Conservation (phyloP, 2,888 invertebrate species). For the Peribatodes rhomboidaria region DNA sequence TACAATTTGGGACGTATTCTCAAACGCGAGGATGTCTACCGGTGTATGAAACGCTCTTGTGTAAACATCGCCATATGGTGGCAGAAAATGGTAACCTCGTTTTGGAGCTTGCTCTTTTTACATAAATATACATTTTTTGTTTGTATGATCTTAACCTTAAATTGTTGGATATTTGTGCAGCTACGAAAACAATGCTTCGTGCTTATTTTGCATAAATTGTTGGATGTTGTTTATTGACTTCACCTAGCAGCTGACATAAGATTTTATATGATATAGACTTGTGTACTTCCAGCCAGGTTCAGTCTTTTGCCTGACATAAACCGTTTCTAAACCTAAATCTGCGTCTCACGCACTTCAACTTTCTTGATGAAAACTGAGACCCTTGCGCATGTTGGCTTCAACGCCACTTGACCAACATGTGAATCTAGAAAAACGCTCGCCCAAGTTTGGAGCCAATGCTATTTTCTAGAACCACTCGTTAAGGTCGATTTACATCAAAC, state of each 20-base stretch:
- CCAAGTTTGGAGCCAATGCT: no score
- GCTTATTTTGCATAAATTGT: background rate
- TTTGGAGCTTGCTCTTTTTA: slow-evolving; percentile 26
- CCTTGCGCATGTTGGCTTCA: no score
- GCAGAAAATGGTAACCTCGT: slow-evolving; percentile 54
- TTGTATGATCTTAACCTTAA: slow-evolving; percentile 19
- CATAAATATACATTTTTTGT: slow-evolving; percentile 37
- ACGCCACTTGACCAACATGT: no score
- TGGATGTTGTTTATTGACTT: background rate
- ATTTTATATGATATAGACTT: no score
- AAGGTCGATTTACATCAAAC: no score
- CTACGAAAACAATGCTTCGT: background rate
- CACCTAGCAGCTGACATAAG: background rate
- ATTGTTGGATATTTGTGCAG: background rate
- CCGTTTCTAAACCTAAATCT: no score
- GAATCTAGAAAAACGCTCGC: no score
- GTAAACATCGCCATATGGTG: slow-evolving; percentile 59
- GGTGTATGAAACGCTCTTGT: slow-evolving; percentile 44
- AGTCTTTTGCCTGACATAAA: no score
- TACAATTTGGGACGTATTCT: slow-evolving; percentile 43
- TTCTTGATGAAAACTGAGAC: no score
- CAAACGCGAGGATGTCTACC: slow-evolving; percentile 14
- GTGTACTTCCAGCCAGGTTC: no score
- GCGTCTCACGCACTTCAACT: no score
- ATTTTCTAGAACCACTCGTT: no score